phyloP scores from a whole-genome alignment of 2,888 invertebrate genomes.

The Megamerina dolium region DNA sequence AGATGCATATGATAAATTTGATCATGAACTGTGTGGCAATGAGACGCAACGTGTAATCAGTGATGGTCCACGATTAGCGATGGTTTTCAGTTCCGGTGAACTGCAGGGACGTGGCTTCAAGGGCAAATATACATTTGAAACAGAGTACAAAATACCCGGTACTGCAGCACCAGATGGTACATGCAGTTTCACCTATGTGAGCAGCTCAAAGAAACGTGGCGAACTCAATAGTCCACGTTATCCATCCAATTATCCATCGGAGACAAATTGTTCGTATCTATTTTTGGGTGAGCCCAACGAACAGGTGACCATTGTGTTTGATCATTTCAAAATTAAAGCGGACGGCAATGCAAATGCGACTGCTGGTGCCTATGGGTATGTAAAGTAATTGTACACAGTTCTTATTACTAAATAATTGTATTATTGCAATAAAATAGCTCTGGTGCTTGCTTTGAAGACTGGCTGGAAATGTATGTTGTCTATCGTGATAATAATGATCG shows the following conservation, averaged over 20 bases:
- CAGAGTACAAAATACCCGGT: constrained; percentile 90
- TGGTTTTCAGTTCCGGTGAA: constrained; percentile 93
- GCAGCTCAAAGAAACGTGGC: constrained; percentile 78
- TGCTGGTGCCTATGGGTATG: constrained; percentile 68
- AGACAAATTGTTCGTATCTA: constrained; percentile 88
- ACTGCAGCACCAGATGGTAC: constrained; percentile 87
- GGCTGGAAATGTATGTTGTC: constrained; percentile 89
- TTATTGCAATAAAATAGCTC: constrained; percentile 44
- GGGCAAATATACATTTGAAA: constrained; percentile 52
- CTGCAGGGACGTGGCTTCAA: constrained; percentile 87
- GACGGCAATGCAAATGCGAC: constrained; percentile 69
- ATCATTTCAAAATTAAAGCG: constrained; percentile 84
- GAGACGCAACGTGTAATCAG: constrained; percentile 78
- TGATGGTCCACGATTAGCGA: constrained; percentile 86
- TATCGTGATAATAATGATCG: constrained; percentile 76
- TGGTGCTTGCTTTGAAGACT: constrained; percentile 81
- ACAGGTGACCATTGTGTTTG: constrained; percentile 85
- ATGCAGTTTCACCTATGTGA: constrained; percentile 87
- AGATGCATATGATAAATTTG: constrained; percentile 89
- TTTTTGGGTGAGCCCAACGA: constrained; percentile 82
- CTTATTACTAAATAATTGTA: background rate
- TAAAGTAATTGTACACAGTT: background rate
- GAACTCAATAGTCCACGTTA: constrained; percentile 94
- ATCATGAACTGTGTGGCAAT: constrained; percentile 86
- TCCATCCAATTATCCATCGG: constrained; percentile 94